These are phyloP conservation scores for Amia ocellicauda DNA, from an alignment of 2,113 vertebrate species.

Conservation along the genomic window DNA sequence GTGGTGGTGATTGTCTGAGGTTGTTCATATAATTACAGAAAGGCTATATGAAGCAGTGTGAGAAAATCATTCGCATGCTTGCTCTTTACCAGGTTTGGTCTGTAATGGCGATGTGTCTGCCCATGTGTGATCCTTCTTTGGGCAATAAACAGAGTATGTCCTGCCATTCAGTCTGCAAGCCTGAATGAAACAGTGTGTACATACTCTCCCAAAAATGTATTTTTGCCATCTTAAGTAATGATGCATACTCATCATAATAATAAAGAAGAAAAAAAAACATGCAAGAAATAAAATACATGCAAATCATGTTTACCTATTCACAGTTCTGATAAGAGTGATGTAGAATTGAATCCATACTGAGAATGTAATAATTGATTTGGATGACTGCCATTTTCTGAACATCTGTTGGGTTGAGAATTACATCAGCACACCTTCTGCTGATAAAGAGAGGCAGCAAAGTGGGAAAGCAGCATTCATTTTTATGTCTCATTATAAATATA, in stretches of 20 bases:
- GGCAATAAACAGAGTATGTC: too few species aligned
- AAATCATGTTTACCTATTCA: constrained; percentile 58
- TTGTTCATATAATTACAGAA: too few species aligned
- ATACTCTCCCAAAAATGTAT: too few species aligned
- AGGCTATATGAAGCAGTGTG: too few species aligned
- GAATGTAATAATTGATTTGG: constrained; percentile 64
- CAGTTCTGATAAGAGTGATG: constrained; percentile 51
- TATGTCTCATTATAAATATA: constrained; percentile 12
- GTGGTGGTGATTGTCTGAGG: too few species aligned
- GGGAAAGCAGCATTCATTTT: not conserved
- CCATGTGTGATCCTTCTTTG: too few species aligned
- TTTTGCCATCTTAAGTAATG: constrained; percentile 22
- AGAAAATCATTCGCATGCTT: too few species aligned
- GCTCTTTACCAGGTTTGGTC: too few species aligned
- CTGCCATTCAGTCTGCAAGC: too few species aligned
- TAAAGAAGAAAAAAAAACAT: constrained; percentile 32
- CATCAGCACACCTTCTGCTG: constrained; percentile 37
- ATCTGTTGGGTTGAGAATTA: constrained; percentile 45
- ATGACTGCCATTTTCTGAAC: constrained; percentile 47
- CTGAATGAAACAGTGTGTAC: too few species aligned
- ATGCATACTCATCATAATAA: constrained; percentile 32
- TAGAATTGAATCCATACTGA: constrained; percentile 43
- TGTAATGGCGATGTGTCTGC: too few species aligned
- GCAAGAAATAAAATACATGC: constrained; percentile 18
- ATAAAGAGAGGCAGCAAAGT: constrained; percentile 24